Evolutionary conservation across 30 jellyfish, hydroid and myxozoan species (phyloP).

Genomic region (Aurelia sp.): DNA sequence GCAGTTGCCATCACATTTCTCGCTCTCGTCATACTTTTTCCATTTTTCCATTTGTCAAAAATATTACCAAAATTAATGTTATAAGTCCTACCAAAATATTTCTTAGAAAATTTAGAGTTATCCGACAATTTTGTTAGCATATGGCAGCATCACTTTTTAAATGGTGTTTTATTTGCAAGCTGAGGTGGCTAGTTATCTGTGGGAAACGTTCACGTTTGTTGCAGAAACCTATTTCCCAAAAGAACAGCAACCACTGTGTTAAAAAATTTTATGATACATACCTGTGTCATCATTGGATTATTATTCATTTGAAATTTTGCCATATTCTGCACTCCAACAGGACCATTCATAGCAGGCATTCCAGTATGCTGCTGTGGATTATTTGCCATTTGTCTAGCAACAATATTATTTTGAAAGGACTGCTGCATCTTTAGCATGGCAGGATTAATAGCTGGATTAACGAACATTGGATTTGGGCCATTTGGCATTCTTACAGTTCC

Average conservation of each 20-base stretch:
- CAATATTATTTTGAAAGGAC: constrained; percentile 31
- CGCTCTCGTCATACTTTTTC: too few species aligned
- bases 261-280: background rate
- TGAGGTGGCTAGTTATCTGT: too few species aligned
- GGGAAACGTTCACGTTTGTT: too few species aligned
- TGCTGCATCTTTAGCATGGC: constrained; percentile 50
- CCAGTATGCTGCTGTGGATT: constrained; percentile 21
- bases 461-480: constrained; percentile 46
- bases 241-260: background rate
- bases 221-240: too few species aligned
- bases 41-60: too few species aligned
- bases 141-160: too few species aligned
- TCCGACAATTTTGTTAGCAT: too few species aligned
- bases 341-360: constrained; percentile 56
- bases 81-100: too few species aligned
- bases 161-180: too few species aligned
- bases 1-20: too few species aligned
- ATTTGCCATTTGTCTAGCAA: constrained; percentile 35
- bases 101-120: too few species aligned
- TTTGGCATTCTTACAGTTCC: constrained; percentile 54
- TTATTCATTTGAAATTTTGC: constrained; percentile 29
- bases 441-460: constrained; percentile 16
- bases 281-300: constrained; percentile 40
- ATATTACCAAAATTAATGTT: too few species aligned
- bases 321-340: constrained; percentile 63